Evolutionary conservation across 2,113 vertebrate genomes (phyloP).

Genomic region (Pipa parva): DNA sequence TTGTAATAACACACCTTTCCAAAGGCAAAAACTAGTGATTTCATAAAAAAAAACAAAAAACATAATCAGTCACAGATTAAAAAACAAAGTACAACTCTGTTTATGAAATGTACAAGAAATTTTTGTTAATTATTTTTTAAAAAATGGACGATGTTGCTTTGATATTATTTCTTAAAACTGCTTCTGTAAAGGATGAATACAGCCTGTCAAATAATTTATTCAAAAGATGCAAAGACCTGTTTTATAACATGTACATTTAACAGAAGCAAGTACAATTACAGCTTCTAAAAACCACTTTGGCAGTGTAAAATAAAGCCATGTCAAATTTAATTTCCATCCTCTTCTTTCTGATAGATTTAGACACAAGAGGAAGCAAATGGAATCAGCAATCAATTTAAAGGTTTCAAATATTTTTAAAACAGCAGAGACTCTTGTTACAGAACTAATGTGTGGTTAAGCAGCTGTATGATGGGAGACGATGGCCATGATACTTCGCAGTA

Average conservation of each 20-base stretch:
- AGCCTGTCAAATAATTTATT: constrained; percentile 4
- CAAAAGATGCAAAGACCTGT: constrained; percentile 5
- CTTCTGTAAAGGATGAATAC: background rate
- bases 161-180: no score
- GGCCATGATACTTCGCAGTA: background rate
- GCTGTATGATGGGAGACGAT: background rate
- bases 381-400: constrained; percentile 31
- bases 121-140: background rate
- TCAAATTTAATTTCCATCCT: constrained; percentile 32
- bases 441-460: constrained; percentile 25
- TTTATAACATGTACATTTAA: constrained; percentile 15
- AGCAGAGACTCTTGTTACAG: constrained; percentile 18
- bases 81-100: no score
- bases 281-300: constrained; percentile 26
- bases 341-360: constrained; percentile 32
- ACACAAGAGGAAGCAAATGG: constrained; percentile 30
- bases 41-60: no score
- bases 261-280: constrained; percentile 25
- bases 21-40: no score
- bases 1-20: no score
- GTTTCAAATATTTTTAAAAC: constrained; percentile 29
- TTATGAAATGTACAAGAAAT: no score
- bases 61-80: no score
- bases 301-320: constrained; percentile 18
- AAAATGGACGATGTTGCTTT: no score